Evolutionary conservation across 1,140 invertebrate species (phyloP).

Genomic region (Drosophila sp.): DNA sequence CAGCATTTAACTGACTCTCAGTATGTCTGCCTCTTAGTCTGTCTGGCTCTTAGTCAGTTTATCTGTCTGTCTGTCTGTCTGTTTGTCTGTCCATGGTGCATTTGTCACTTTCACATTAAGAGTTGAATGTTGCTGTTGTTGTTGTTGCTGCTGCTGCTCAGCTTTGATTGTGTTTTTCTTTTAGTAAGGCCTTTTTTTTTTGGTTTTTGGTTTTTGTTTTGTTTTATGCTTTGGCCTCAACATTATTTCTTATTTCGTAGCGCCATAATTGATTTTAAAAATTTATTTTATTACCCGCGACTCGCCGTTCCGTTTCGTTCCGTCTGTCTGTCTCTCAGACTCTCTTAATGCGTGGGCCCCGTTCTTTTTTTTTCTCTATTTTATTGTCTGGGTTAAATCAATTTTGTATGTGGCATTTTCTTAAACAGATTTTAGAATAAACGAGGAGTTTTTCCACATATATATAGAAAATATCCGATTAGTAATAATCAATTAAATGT

Average conservation of each 20-base stretch:
- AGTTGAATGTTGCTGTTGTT: slow-evolving; percentile 26
- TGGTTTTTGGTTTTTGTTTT: neutral
- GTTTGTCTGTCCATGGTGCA: slow-evolving; percentile 10
- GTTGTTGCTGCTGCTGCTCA: neutral
- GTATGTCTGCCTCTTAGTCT: neutral
- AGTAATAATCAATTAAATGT: neutral
- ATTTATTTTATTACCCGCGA: slow-evolving; percentile 12
- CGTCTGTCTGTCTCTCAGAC: neutral
- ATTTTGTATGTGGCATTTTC: neutral
- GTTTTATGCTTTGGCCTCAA: slow-evolving; percentile 12
- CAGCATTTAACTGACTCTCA: slow-evolving; percentile 3
- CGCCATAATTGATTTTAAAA: slow-evolving; percentile 7
- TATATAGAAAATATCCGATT: neutral
- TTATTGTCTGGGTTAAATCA: neutral
- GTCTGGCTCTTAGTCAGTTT: neutral
- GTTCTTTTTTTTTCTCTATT: neutral
- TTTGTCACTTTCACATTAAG: slow-evolving; percentile 59
- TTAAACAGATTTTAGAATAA: neutral
- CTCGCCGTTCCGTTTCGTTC: neutral
- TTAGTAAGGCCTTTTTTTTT: neutral
- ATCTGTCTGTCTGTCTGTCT: slow-evolving; percentile 7
- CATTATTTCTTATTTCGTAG: slow-evolving; percentile 10
- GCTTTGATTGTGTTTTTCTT: slow-evolving; percentile 7
- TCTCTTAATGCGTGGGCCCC: neutral
- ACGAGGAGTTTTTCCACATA: neutral